Evolutionary conservation across 2,888 invertebrate species (phyloP), one percentile per base, ranked within the genome.

Genomic region (Meta bourneti): DNA sequence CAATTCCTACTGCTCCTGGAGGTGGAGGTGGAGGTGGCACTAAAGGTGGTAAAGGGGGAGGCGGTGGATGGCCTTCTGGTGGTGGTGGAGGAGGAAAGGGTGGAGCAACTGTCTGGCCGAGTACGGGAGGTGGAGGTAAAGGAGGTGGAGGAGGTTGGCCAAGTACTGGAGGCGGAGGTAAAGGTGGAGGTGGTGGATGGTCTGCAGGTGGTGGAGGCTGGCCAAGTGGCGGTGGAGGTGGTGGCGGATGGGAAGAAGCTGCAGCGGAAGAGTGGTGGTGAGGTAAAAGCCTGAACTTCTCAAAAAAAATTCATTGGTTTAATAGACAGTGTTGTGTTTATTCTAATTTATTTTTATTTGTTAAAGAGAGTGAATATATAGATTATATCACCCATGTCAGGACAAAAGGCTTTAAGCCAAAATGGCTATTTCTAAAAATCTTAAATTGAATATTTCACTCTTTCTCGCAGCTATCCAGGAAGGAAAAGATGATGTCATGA

Each of bases 231-330:
- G 72, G 80, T 74, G 87, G 72, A 16, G 54, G 78, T 16, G 72
- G 78, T 71, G 83, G 87, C 19, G 81, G 91, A 6, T 82, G 81
- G 20, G 91, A 88, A 51, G 87, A 69, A 48, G 83, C 71, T 1
- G 91, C 69, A 72, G 83, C 78, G 0, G 91, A 91, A 79, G 91
- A 91, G 19, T 91, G 91, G 91, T 91, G 91, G 91, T 91, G 83
- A 91, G 81, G 82, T 89, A 83, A 20, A 61, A 34, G 4, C 34
- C 34, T 34, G 34, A 34, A 34, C 34, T 34, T 34, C 4, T 34
- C 34, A 34, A 2, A 34, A 34, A 34, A 34, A 34, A 2, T 4
- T 34, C 34, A 34, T 34, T 34, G 1, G 34, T 34, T 34, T 4
- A 34, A 34, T 34, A 34, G 1, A 34, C 34, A 34, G 34, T 34